Evolutionary conservation across 2,113 vertebrate species (phyloP).

Genomic region (Lycaon pictus): DNA sequence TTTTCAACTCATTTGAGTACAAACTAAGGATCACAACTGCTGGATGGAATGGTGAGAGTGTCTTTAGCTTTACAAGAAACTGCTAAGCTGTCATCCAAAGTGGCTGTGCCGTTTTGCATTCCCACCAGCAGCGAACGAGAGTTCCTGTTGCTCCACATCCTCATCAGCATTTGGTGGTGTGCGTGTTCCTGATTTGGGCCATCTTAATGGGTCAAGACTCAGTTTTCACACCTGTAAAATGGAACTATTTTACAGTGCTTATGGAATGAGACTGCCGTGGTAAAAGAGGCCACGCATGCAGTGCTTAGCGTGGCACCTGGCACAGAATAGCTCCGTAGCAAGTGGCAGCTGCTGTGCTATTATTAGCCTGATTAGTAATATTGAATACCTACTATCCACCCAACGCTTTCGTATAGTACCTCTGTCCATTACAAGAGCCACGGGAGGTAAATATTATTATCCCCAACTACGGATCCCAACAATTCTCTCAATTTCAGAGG

Average conservation of each 20-base stretch:
- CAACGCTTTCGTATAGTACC: not conserved
- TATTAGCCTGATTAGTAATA: not conserved
- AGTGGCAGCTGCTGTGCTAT: too few relatives aligned
- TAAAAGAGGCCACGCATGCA: too few relatives aligned
- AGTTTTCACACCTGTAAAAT: not conserved
- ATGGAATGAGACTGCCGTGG: not conserved
- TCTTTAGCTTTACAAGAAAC: not conserved
- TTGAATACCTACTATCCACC: not conserved
- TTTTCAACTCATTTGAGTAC: not conserved
- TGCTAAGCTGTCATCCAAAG: not conserved
- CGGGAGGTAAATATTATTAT: not conserved
- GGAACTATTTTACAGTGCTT: not conserved
- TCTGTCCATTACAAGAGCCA: not conserved
- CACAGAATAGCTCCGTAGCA: not conserved
- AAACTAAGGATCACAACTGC: not conserved
- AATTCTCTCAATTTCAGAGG: not conserved
- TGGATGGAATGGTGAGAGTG: not conserved
- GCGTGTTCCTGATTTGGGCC: not conserved
- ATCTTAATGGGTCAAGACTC: not conserved
- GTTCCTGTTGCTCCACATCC: too few relatives aligned
- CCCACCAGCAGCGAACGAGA: not conserved
- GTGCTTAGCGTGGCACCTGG: not conserved
- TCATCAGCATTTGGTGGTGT: not conserved
- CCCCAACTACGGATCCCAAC: not conserved
- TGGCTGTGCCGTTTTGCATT: too few relatives aligned